Conservation (phyloP, 2,113 vertebrate genomes). For the Elachura formosa region DNA sequence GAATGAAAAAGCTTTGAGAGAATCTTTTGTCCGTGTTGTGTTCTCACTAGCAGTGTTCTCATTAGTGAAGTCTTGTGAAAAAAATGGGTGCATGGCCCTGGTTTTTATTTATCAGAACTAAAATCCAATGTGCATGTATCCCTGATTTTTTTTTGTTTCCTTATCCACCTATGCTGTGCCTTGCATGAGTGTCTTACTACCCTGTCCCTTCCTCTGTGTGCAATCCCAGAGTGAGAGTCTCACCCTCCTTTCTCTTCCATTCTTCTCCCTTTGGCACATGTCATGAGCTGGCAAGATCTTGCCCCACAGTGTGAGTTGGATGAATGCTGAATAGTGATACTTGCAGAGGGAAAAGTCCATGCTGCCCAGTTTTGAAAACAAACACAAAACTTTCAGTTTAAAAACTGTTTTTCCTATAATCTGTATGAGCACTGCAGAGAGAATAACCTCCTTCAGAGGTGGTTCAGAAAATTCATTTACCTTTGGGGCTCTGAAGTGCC, state of each 20-base stretch:
- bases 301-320: background rate
- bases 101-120: slow-evolving; percentile 7
- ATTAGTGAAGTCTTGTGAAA: slow-evolving; percentile 23
- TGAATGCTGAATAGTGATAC: background rate
- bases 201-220: background rate
- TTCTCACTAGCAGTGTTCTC: slow-evolving; percentile 54
- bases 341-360: background rate
- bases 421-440: background rate
- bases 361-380: background rate
- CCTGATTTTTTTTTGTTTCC: background rate
- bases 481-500: background rate
- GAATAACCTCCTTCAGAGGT: background rate
- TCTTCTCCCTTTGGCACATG: background rate
- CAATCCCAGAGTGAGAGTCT: background rate
- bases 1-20: slow-evolving; percentile 24
- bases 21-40: slow-evolving; percentile 44
- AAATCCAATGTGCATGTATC: background rate
- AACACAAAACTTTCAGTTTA: background rate
- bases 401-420: background rate
- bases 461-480: background rate
- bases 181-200: background rate
- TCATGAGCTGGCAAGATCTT: background rate
- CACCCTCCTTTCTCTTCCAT: background rate
- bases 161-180: background rate
- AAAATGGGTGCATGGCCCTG: slow-evolving; percentile 1